Base-by-base conservation (phyloP, 2,888 invertebrate species). In the Rhingia rostrata region DNA sequence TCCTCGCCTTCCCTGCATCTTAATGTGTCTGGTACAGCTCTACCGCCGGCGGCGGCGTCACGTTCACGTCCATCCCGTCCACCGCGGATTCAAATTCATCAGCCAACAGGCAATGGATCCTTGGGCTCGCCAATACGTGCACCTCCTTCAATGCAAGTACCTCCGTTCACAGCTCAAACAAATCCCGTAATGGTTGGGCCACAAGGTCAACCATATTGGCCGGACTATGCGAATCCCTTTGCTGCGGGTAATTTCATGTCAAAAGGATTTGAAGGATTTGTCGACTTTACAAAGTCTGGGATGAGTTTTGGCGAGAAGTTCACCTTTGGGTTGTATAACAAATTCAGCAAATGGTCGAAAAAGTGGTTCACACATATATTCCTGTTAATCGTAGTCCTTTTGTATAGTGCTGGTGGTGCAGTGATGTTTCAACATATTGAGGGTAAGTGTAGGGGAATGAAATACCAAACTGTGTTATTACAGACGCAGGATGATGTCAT, bases 341-440 rank as follows among this genome's bases (percentile, higher is more conserved):
- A 95, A 92, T 92, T 97, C 85, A 94, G 95, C 88, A 92, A 94
- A 70, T 94, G 95, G 92, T 97, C 97, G 2, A 94, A 94, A 88
- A 94, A 94, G 89, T 97, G 97, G 97, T 97, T 97, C 90, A 97
- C 97, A 45, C 97, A 97, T 91, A 94, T 97, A 82, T 97, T 97
- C 90, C 93, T 98, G 88, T 94, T 96, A 88, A 90, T 96, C 87
- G 94, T 97, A 87, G 93, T 98, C 81, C 92, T 95, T 69, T 90
- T 95, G 67, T 98, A 97, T 91, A 97, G 96, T 88, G 92, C 96
- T 78, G 94, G 95, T 37, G 98, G 98, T 35, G 98, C 97, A 1
- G 92, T 94, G 56, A 92, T 97, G 39, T 97, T 98, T 90, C 93
- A 94, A 88, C 93, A 94, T 66, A 92, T 97, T 53, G 97, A 97